Evolutionary conservation across 2,888 invertebrate genomes (phyloP).

Genomic region (Pristionchus arcanus): DNA sequence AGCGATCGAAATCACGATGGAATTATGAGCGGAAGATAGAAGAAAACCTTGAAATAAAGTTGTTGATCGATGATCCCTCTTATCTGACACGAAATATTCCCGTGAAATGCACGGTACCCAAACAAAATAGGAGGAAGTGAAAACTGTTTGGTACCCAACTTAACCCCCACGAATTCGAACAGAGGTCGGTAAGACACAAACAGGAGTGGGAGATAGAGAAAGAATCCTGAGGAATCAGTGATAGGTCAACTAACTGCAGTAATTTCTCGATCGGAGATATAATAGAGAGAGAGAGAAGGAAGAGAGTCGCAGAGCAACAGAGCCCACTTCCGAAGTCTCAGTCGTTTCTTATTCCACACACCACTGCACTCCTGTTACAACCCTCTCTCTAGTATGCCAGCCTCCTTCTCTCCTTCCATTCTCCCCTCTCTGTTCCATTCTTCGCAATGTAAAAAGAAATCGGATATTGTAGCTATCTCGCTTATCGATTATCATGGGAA

Average conservation of each 20-base stretch:
- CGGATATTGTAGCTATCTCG: conserved; percentile 11
- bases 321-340: conserved; percentile 44
- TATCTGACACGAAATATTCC: neutral
- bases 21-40: neutral
- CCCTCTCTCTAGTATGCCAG: conserved; percentile 29
- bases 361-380: conserved; percentile 45
- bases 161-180: conserved; percentile 14
- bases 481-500: neutral
- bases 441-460: neutral
- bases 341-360: conserved; percentile 51
- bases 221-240: neutral
- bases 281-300: conserved; percentile 15
- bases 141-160: conserved; percentile 22
- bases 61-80: neutral
- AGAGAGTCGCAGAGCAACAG: conserved; percentile 14
- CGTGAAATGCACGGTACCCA: conserved; percentile 29
- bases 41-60: neutral
- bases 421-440: conserved; percentile 10
- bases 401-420: neutral
- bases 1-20: neutral
- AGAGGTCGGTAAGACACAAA: neutral
- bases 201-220: neutral
- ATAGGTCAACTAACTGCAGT: neutral
- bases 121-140: conserved; percentile 33
- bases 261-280: neutral